These are phyloP conservation scores for Ophthalmolycus amberensis DNA, from an alignment of 2,113 vertebrate genomes.

Conservation along the genomic window DNA sequence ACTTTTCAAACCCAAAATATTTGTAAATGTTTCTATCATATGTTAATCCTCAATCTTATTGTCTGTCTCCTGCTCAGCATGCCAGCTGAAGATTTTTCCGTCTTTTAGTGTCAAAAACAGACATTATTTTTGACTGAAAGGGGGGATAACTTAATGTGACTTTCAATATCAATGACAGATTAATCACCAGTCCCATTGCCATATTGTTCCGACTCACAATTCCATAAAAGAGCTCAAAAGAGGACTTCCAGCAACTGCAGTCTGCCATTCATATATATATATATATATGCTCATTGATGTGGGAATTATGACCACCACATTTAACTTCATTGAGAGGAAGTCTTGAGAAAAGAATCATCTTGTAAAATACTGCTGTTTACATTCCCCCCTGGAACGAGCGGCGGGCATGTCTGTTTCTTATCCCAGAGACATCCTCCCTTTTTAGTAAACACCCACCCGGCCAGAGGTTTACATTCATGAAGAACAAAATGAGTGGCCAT, in stretches of 20 bases:
- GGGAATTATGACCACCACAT: constrained; percentile 22
- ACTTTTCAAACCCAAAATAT: not conserved
- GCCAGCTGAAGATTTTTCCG: not conserved
- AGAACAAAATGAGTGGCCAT: constrained; percentile 31
- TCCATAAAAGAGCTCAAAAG: not conserved
- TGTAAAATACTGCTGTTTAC: constrained; percentile 70
- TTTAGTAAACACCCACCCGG: constrained; percentile 43
- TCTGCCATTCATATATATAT: not conserved
- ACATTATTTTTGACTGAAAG: not conserved
- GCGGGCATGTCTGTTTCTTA: constrained; percentile 58
- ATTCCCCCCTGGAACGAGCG: constrained; percentile 56
- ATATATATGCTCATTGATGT: constrained; percentile 1
- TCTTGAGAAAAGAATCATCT: constrained; percentile 50
- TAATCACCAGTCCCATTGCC: not conserved
- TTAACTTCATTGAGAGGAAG: constrained; percentile 35
- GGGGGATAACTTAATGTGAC: not conserved
- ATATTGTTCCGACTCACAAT: not conserved
- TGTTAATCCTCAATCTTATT: too few species aligned
- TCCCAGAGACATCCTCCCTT: constrained; percentile 62
- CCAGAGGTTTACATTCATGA: constrained; percentile 39
- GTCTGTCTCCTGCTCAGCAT: not conserved
- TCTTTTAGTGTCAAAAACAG: not conserved
- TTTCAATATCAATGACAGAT: not conserved
- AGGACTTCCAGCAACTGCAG: not conserved
- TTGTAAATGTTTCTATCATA: not conserved